These are phyloP conservation scores for Mythimna vitellina DNA, from an alignment of 2,888 invertebrate genomes.

Conservation along the genomic window DNA sequence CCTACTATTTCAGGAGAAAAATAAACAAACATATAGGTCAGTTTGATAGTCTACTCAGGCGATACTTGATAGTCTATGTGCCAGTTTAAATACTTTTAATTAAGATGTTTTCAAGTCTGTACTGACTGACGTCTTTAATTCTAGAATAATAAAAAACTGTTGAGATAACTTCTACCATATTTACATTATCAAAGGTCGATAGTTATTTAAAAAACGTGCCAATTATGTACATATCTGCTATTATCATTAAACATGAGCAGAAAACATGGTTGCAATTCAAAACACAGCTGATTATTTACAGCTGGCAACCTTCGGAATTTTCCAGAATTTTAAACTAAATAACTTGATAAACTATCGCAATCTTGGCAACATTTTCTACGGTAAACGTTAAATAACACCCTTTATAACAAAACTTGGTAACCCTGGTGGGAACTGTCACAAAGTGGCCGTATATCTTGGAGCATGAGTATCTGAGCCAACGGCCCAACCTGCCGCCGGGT, in stretches of 20 bases:
- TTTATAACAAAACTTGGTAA: conserved; percentile 51
- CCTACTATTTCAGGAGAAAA: background rate
- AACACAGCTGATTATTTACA: conserved; percentile 17
- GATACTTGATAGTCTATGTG: background rate
- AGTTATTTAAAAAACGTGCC: conserved; percentile 11
- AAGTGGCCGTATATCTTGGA: conserved; percentile 69
- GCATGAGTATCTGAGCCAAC: conserved; percentile 67
- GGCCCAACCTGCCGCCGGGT: conserved; percentile 63
- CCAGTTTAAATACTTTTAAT: background rate
- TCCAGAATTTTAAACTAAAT: conserved; percentile 32
- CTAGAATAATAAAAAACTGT: background rate
- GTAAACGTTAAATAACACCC: conserved; percentile 43
- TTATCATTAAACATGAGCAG: conserved; percentile 23
- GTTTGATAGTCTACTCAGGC: too few relatives aligned
- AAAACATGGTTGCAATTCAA: conserved; percentile 13
- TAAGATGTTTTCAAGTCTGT: background rate
- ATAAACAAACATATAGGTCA: background rate
- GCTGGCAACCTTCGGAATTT: conserved; percentile 9
- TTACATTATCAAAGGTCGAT: conserved; percentile 11
- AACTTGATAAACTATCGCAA: conserved; percentile 50
- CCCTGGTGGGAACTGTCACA: conserved; percentile 65
- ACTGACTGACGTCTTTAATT: conserved; percentile 13
- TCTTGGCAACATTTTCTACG: conserved; percentile 40
- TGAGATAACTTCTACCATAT: conserved; percentile 22
- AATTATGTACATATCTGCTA: conserved; percentile 4